Percentiles rank a stretch among this genome's conserved stretches.
Conservation (phyloP, 2,888 invertebrate genomes). For the Operophtera brumata region DNA sequence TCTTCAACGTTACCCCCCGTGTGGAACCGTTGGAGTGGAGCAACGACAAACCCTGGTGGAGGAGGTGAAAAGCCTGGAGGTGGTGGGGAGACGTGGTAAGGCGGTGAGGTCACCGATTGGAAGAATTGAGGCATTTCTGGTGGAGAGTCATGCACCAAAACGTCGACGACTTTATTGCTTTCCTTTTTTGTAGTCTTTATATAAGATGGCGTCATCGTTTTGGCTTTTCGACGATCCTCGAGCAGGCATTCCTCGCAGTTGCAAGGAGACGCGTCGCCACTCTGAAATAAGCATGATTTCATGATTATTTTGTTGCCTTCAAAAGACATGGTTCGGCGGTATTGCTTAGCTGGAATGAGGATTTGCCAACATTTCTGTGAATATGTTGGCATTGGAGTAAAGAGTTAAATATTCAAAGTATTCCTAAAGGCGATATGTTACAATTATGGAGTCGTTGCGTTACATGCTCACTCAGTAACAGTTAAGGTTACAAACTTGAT, state of each 20-base stretch:
- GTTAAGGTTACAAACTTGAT: too few species aligned
- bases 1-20: conserved; percentile 85
- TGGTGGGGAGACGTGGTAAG: conserved; percentile 55
- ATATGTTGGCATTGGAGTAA: not conserved
- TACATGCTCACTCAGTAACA: too few species aligned
- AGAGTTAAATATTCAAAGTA: not conserved
- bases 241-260: conserved; percentile 70
- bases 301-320: not conserved
- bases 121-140: conserved; percentile 67
- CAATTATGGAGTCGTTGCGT: too few species aligned
- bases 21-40: conserved; percentile 69
- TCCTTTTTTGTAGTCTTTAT: conserved; percentile 48
- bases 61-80: conserved; percentile 60
- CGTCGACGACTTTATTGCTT: conserved; percentile 68
- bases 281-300: conserved; percentile 54
- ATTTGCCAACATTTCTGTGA: conserved; percentile 10
- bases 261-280: conserved; percentile 70
- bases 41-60: conserved; percentile 69
- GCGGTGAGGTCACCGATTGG: conserved; percentile 67
- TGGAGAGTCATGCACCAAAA: conserved; percentile 72
- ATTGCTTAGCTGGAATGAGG: not conserved
- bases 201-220: conserved; percentile 35
- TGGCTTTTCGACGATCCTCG: conserved; percentile 38
- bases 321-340: not conserved
- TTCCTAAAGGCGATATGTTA: too few species aligned